Evolutionary conservation across 2,113 vertebrate species (phyloP), one percentile per base, ranked within the genome.

Genomic region (Lanius collurio): DNA sequence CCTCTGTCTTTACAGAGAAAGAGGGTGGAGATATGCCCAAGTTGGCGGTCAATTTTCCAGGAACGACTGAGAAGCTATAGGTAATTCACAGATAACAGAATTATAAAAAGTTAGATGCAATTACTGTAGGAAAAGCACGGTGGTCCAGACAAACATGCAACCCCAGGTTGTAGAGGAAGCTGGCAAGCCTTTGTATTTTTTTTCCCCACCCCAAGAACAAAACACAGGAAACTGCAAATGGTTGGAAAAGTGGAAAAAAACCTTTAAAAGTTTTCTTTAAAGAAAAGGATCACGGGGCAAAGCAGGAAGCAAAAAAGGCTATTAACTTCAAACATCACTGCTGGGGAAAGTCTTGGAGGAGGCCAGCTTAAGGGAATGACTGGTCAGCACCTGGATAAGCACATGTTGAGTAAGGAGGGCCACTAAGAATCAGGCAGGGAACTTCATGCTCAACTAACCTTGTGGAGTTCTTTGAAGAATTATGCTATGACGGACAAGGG

Each of bases 1-100:
- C 97, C 96, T 98, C 96, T 98, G 95, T 98, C 97, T 98, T 97
- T 98, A 94, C 98, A 98, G 97, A 98, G 97, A 97, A 98, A 97
- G 98, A 98, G 93, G 96, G 93, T 82, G 97, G 97, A 97, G 98
- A 98, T 97, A 96, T 98, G 96, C 97, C 87, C 97, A 98, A 98
- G 96, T 92, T 98, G 37, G 96, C 89, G 96, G 96, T 98, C 97
- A 97, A 97, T 98, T 98, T 97, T 90, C 97, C 97, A 21, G 97
- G 97, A 96, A 97, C 96, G 24, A 96, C 90, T 55, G 97, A 98
- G 93, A 97, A 98, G 77, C 97, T 98, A 90, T 2, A 93, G 98
- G 98, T 97, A 97, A 94, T 96, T 95, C 95, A 97, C 87, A 81
- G 90, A 89, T 96, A 97, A 97, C 92, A 97, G 75, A 97, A 73